These are phyloP conservation scores for Chesias legatella DNA, from an alignment of 2,888 invertebrate genomes.

Conservation along the genomic window DNA sequence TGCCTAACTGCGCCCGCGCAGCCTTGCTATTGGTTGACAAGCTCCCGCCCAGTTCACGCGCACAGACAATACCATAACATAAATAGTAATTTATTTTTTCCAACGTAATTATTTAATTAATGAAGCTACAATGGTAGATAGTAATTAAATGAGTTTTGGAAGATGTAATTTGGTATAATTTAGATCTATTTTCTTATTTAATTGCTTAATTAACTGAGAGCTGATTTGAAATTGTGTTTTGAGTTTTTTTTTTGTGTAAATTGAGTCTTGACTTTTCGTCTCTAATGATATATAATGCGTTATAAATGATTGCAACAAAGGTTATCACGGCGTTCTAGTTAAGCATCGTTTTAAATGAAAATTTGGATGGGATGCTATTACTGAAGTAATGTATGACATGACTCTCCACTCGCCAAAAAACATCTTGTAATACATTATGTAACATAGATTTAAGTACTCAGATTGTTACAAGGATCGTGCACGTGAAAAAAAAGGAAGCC, in stretches of 20 bases:
- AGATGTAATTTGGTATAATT: conserved; percentile 18
- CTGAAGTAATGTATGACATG: no score
- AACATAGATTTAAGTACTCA: no score
- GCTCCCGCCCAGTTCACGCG: conserved; percentile 46
- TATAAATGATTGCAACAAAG: no score
- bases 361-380: no score
- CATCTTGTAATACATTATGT: no score
- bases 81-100: conserved; percentile 1
- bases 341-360: no score
- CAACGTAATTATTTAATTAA: conserved; percentile 17
- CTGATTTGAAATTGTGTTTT: conserved; percentile 4
- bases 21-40: conserved; percentile 46
- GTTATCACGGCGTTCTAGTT: no score
- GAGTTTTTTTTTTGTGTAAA: conserved; percentile 3
- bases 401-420: no score
- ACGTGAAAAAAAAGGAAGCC: no score
- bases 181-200: conserved; percentile 20
- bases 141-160: conserved; percentile 16
- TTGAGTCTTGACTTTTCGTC: no score
- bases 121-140: conserved; percentile 11
- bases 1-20: conserved; percentile 30
- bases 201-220: conserved; percentile 16
- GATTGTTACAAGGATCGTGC: no score
- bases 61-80: conserved; percentile 16
- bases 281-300: no score